Conservation (phyloP, 2,113 vertebrate species). For the Cynopterus brachyotis region DNA sequence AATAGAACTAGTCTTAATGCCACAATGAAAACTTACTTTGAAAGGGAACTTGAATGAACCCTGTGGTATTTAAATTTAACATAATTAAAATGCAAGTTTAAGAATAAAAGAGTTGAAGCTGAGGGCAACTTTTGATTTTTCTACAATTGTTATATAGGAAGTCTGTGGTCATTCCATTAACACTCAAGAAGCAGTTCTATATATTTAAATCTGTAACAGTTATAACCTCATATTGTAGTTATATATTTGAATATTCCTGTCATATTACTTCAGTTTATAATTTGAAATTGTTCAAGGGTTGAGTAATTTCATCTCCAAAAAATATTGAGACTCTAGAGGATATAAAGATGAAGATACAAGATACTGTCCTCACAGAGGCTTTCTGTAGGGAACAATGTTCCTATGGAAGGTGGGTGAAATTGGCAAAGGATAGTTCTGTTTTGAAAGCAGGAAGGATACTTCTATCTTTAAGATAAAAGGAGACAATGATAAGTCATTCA, state of each 20-base stretch:
- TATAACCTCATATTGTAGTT: neutral
- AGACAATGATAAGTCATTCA: neutral
- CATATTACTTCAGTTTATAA: neutral
- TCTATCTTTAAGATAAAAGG: neutral
- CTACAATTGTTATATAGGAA: neutral
- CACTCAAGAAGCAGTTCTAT: neutral
- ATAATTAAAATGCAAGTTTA: neutral
- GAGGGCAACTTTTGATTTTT: conserved; percentile 24
- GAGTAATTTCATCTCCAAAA: neutral
- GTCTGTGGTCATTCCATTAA: neutral
- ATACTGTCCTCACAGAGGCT: neutral
- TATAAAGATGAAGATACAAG: neutral
- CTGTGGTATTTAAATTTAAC: neutral
- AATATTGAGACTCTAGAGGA: neutral
- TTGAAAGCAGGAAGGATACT: neutral
- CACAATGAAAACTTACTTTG: neutral
- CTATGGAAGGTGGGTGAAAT: neutral
- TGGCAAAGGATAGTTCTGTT: neutral
- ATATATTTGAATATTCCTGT: neutral
- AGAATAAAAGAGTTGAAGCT: neutral
- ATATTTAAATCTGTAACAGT: neutral
- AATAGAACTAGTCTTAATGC: neutral
- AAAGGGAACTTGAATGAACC: neutral
- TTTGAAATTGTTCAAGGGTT: neutral
- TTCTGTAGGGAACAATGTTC: neutral